phyloP scores from a whole-genome alignment of 1,140 invertebrate genomes.

The Drosophila insularis region DNA sequence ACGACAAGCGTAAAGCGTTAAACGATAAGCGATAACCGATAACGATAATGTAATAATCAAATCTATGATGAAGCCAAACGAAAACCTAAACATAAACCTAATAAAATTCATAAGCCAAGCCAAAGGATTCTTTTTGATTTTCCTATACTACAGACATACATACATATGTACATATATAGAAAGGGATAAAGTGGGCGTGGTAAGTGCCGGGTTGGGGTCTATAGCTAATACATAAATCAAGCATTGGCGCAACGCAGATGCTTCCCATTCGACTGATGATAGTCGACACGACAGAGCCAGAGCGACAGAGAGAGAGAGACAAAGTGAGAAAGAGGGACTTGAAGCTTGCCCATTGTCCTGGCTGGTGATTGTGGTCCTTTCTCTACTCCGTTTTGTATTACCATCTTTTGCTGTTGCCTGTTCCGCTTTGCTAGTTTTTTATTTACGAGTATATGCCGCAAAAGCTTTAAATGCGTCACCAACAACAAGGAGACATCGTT shows the following conservation, averaged over 20 bases:
- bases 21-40: conserved; percentile 47
- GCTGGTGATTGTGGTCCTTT: neutral
- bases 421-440: conserved; percentile 69
- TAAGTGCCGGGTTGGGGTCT: neutral
- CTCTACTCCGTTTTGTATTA: conserved; percentile 25
- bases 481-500: conserved; percentile 46
- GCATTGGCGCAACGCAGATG: conserved; percentile 72
- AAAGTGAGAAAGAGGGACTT: conserved; percentile 10
- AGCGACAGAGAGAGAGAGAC: neutral
- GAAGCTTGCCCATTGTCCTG: conserved; percentile 29
- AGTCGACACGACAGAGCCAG: neutral
- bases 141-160: neutral
- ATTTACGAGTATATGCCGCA: conserved; percentile 68
- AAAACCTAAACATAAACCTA: conserved; percentile 65
- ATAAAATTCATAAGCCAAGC: conserved; percentile 76
- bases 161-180: neutral
- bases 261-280: conserved; percentile 35
- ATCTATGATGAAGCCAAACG: conserved; percentile 36
- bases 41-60: conserved; percentile 53
- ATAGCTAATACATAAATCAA: conserved; percentile 61
- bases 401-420: conserved; percentile 42
- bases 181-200: conserved; percentile 53
- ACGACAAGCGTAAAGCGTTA: conserved; percentile 10
- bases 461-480: conserved; percentile 78
- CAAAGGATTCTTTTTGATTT: conserved; percentile 65